Conservation (phyloP, 2,113 vertebrate genomes). For the Boulengeromyrus knoepffleri region DNA sequence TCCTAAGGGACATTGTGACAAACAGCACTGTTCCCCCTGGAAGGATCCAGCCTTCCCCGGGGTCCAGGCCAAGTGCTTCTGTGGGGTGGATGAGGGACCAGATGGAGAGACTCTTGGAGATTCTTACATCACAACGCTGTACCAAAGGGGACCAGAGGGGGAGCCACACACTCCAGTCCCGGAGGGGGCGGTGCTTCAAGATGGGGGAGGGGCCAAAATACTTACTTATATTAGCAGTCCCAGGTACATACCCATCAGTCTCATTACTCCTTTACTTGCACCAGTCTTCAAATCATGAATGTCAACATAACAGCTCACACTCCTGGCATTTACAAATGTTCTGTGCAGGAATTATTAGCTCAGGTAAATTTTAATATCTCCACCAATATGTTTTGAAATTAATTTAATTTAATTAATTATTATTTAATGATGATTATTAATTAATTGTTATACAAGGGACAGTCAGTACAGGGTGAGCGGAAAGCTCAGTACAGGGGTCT, state of each 20-base stretch:
- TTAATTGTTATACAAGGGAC: not conserved
- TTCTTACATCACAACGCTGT: not conserved
- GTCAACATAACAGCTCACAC: not conserved
- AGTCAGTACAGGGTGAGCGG: not conserved
- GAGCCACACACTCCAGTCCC: not conserved
- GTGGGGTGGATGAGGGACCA: not conserved
- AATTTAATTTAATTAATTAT: too few species aligned
- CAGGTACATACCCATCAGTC: not conserved
- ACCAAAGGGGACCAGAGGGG: not conserved
- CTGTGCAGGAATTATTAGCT: too few species aligned
- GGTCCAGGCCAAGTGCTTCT: not conserved
- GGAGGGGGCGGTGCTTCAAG: not conserved
- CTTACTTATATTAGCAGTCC: not conserved
- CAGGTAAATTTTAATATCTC: too few species aligned
- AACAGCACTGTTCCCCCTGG: not conserved
- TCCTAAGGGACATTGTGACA: not conserved
- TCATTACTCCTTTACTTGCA: not conserved
- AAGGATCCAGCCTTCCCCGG: not conserved
- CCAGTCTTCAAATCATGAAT: not conserved
- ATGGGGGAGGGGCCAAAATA: not conserved
- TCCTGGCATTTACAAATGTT: not conserved
- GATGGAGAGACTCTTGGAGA: not conserved
- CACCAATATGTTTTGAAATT: too few species aligned
- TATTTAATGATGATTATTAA: too few species aligned
- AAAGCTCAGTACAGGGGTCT: not conserved